phyloP scores from a whole-genome alignment of 1,140 invertebrate species.

The Hesperophylax magnus region DNA sequence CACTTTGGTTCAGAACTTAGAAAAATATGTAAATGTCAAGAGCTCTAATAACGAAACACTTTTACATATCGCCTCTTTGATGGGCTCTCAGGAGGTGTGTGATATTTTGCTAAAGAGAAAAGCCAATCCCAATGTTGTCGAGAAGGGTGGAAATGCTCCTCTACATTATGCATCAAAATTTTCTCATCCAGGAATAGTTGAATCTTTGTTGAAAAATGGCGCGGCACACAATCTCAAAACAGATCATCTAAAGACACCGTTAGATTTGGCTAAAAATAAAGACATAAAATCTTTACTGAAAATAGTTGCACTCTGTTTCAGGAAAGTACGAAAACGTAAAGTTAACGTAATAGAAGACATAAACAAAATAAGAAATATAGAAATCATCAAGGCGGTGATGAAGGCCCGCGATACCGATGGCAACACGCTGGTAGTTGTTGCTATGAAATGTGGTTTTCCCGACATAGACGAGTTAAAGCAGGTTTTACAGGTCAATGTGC shows the following conservation, averaged over 20 bases:
- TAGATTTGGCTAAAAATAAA: background rate
- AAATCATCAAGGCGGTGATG: no score
- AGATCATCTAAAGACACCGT: no score
- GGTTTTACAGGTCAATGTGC: constrained; percentile 5
- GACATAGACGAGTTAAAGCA: constrained; percentile 1
- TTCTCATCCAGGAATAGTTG: no score
- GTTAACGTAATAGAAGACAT: no score
- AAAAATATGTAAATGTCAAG: background rate
- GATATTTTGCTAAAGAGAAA: background rate
- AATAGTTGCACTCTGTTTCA: background rate
- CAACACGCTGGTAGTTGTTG: no score
- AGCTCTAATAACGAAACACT: background rate
- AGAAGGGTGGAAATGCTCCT: background rate
- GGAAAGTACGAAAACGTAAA: no score
- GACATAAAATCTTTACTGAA: background rate
- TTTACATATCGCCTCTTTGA: background rate
- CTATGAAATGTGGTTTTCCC: background rate
- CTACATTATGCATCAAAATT: background rate
- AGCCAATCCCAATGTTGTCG: constrained; percentile 5
- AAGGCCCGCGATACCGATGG: no score
- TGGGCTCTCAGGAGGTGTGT: background rate
- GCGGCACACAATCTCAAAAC: no score
- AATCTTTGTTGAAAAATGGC: no score
- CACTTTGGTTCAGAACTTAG: background rate
- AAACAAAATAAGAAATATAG: no score